phyloP scores from a whole-genome alignment of 2,888 invertebrate species.

The Tortricodes alternella region DNA sequence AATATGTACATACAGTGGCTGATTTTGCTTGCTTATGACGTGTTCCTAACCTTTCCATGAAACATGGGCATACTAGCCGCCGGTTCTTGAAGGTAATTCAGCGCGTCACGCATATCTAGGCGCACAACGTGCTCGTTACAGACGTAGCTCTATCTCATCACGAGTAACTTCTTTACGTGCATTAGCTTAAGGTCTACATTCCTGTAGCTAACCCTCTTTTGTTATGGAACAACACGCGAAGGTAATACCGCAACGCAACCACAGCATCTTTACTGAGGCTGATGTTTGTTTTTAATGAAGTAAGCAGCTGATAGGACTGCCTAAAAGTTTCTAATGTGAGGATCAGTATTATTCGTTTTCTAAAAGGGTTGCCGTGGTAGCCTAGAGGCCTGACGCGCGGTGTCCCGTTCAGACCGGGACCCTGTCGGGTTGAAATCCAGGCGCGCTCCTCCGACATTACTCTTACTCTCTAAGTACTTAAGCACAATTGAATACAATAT shows the following conservation, averaged over 20 bases:
- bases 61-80: conserved; percentile 7
- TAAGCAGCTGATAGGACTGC: background rate
- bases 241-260: background rate
- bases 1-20: too few relatives aligned
- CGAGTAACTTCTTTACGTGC: background rate
- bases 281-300: background rate
- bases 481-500: too few relatives aligned
- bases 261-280: background rate
- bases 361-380: too few relatives aligned
- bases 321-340: too few relatives aligned
- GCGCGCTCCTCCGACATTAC: too few relatives aligned
- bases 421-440: too few relatives aligned
- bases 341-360: too few relatives aligned
- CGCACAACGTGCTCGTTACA: conserved; percentile 14
- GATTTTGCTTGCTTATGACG: too few relatives aligned
- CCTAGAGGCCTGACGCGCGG: too few relatives aligned
- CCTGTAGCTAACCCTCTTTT: background rate
- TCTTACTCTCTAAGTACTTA: too few relatives aligned
- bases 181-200: background rate
- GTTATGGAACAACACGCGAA: conserved; percentile 4
- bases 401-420: too few relatives aligned
- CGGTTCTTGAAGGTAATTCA: conserved; percentile 5
- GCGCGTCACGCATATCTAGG: conserved; percentile 4
- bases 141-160: background rate
- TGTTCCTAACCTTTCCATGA: background rate